Percentiles rank a stretch among this genome's conserved stretches.
phyloP scores from a whole-genome alignment of 2,113 vertebrate genomes.

The Pteropus alecto region DNA sequence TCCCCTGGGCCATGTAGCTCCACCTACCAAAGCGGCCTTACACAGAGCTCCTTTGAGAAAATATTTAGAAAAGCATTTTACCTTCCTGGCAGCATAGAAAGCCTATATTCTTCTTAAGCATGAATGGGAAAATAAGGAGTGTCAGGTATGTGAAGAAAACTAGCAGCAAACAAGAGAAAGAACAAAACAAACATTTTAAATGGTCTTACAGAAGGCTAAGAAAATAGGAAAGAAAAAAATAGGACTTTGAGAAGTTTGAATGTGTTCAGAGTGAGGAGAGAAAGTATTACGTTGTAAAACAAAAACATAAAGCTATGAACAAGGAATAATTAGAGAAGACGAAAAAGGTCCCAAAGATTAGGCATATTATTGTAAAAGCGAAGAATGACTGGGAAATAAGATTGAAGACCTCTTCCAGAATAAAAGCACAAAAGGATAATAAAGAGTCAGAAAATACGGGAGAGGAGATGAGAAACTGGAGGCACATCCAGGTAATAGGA shows the following conservation, averaged over 20 bases:
- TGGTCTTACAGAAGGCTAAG: background rate
- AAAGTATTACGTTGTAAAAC: background rate
- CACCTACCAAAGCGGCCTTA: background rate
- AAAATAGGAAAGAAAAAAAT: background rate
- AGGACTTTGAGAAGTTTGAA: background rate
- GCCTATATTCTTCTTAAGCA: background rate
- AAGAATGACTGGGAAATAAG: background rate
- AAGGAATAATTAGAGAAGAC: background rate
- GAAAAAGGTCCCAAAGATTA: background rate
- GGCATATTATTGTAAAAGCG: background rate
- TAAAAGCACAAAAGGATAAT: background rate
- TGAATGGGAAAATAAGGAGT: background rate
- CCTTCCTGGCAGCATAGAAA: background rate
- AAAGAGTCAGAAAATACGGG: background rate
- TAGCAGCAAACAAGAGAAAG: background rate
- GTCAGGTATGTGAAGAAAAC: background rate
- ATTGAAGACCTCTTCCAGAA: background rate
- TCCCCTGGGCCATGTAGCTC: background rate
- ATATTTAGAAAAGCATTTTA: background rate
- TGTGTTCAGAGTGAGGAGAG: background rate
- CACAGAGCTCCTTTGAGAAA: background rate
- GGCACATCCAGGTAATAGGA: background rate
- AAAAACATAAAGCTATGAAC: background rate
- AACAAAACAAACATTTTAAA: background rate
- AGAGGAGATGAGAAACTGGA: background rate